A percentile compares a stretch with the other conserved stretches of the same genome.
These are phyloP conservation scores for Agrochola circellaris DNA, from an alignment of 2,888 invertebrate genomes.

Conservation along the genomic window DNA sequence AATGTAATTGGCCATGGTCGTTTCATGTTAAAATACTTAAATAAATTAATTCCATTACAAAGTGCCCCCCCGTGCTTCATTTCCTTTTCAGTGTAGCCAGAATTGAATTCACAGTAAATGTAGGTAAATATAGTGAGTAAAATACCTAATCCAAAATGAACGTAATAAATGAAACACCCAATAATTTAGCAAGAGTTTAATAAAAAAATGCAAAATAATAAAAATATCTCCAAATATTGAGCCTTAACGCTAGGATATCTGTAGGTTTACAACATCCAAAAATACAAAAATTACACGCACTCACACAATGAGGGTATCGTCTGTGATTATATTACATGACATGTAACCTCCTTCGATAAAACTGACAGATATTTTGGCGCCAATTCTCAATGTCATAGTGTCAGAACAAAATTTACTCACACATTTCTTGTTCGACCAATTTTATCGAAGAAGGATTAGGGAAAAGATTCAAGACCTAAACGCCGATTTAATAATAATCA, in stretches of 20 bases:
- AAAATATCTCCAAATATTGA: conserved; percentile 90
- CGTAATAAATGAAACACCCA: conserved; percentile 71
- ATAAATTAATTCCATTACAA: too few species aligned
- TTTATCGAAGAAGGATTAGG: conserved; percentile 59
- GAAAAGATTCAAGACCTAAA: conserved; percentile 56
- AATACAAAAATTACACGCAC: conserved; percentile 86
- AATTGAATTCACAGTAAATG: not conserved
- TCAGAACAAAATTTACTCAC: conserved; percentile 15
- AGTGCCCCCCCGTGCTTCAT: too few species aligned
- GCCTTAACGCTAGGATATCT: conserved; percentile 87
- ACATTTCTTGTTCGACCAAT: conserved; percentile 39
- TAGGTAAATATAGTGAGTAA: conserved; percentile 5
- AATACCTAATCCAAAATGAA: not conserved
- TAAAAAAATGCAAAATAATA: conserved; percentile 91
- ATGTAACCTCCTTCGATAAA: conserved; percentile 57
- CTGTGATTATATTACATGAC: conserved; percentile 61
- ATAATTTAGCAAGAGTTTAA: conserved; percentile 90
- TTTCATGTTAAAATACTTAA: too few species aligned
- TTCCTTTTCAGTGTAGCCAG: not conserved
- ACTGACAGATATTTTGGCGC: conserved; percentile 47
- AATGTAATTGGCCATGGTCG: too few species aligned
- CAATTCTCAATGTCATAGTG: conserved; percentile 22
- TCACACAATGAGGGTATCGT: conserved; percentile 78
- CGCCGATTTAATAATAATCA: conserved; percentile 60
- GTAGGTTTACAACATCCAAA: conserved; percentile 86